Conservation (phyloP, 2,113 vertebrate genomes). For the Sus scrofa region T2T-Sscrofa CM000813.6:125413501-125414000, state of each 20-base stretch:
- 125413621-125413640: background rate
- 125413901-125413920: background rate
- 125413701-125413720: background rate
- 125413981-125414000: background rate
- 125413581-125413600: background rate
- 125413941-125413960: background rate
- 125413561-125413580: background rate
- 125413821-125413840: background rate
- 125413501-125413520: background rate
- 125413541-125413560: background rate
- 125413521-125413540: conserved; percentile 11
- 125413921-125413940: background rate
- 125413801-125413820: background rate
- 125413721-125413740: background rate
- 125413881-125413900: no score
- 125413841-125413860: background rate
- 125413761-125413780: background rate
- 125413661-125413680: background rate
- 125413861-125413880: background rate
- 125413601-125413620: background rate
- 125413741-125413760: background rate
- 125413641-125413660: background rate
- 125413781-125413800: background rate
- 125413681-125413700: background rate
- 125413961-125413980: background rate